Base-by-base conservation (phyloP, 2,888 invertebrate genomes). In the Pachliopta kotzebuea region DNA sequence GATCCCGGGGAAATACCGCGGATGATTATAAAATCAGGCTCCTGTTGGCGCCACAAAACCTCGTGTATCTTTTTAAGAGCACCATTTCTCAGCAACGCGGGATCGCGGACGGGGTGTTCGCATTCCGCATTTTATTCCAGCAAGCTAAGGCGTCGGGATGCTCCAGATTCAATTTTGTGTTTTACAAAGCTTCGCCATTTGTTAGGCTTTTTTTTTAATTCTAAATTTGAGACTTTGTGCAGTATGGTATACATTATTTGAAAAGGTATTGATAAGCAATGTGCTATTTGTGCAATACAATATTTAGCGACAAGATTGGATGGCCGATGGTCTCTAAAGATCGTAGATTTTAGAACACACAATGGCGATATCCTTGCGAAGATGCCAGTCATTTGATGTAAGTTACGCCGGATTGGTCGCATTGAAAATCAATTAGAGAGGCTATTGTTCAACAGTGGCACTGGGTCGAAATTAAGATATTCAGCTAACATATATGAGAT, bases 61-160 rank as follows among this genome's bases (percentile, higher is more conserved):
- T 54, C 58, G 65, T 65, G 65, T 57, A 59, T 66, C 65, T 66
- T 62, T 65, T 65, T 62, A 59, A 62, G 62, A 66, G 62, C 62
- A 20, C 62, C 37, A 66, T 66, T 57, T 66, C 62, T 61, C 61
- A 61, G 49, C 61, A 3, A 1, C 37, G 57, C 58, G 61, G 42
- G 65, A 55, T 65, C 54, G 55, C 56, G 14, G 52, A 11, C 37
- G 11, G 37, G 37, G 37, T 37, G 37, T 37, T 37, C 37, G 49
- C 56, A 59, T 65, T 61, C 61, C 65, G 53, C 54, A 55, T 58
- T 57, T 56, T 65, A 56, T 64, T 56, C 64, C 52, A 31, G 24
- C 62, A 42, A 52, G 31, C 50, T 14, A 14, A 31, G 37, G 49
- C 24, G 49, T 52, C 20, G 17, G 21, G 14, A 37, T 59, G 29